phyloP scores from a whole-genome alignment of 2,113 vertebrate species.

The Coregonus clupeaformis region DNA sequence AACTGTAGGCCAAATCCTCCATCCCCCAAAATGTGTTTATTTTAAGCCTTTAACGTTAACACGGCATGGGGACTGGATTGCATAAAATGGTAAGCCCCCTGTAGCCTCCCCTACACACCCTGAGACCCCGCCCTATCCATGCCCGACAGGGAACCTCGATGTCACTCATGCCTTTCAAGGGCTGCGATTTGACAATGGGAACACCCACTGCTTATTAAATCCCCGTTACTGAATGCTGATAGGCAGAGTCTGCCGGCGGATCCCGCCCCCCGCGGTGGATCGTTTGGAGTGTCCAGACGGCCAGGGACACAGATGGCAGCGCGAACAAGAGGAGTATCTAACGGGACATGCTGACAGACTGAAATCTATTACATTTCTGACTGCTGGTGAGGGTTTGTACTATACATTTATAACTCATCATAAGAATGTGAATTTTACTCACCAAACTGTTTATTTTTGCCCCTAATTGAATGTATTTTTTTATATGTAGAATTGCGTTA shows the following conservation, averaged over 20 bases:
- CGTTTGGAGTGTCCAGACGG: constrained; percentile 54
- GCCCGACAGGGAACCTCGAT: constrained; percentile 19
- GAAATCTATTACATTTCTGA: constrained; percentile 57
- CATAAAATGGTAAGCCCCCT: constrained; percentile 7
- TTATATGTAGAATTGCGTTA: constrained; percentile 24
- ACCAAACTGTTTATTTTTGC: neutral
- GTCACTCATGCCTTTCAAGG: constrained; percentile 35
- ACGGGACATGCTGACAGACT: constrained; percentile 70
- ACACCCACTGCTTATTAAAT: constrained; percentile 36
- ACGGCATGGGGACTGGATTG: constrained; percentile 22
- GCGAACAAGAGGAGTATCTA: constrained; percentile 61
- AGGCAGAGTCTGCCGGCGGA: constrained; percentile 40
- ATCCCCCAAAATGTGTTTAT: constrained; percentile 4
- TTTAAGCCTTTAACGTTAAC: constrained; percentile 20
- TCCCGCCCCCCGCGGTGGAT: constrained; percentile 40
- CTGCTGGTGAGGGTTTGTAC: constrained; percentile 64
- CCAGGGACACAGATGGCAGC: constrained; percentile 69
- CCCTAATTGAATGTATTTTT: neutral
- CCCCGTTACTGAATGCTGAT: constrained; percentile 34
- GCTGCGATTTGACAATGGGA: constrained; percentile 40
- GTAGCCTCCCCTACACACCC: constrained; percentile 53
- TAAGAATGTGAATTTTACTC: neutral
- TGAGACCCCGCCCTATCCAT: constrained; percentile 39
- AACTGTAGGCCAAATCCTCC: neutral
- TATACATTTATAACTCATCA: constrained; percentile 28